A percentile compares a stretch with the other conserved stretches of the same genome.
These are phyloP conservation scores for Oxyura jamaicensis DNA, from an alignment of 2,113 vertebrate genomes.

Conservation along the genomic window DNA sequence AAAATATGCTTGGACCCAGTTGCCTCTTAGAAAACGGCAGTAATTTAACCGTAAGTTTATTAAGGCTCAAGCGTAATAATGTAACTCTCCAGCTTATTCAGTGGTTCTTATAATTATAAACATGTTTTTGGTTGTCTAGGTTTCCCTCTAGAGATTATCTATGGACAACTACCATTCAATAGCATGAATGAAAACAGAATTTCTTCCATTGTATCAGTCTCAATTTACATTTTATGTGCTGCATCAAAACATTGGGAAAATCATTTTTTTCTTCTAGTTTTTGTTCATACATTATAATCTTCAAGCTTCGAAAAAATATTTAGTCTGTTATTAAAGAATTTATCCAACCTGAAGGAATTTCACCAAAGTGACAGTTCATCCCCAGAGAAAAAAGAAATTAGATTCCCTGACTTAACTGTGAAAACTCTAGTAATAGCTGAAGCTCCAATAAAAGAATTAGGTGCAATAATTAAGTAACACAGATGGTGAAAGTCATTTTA, in stretches of 20 bases:
- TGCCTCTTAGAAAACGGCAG: not conserved
- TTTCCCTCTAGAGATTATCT: not conserved
- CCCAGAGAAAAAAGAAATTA: not conserved
- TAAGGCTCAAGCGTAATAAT: not conserved
- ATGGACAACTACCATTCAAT: not conserved
- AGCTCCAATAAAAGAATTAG: not conserved
- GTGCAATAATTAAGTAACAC: not conserved
- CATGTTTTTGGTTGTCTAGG: not conserved
- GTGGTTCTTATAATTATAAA: not conserved
- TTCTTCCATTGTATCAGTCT: not conserved
- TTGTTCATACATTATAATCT: not conserved
- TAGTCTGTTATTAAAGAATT: not conserved
- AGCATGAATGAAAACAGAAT: not conserved
- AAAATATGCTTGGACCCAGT: not conserved
- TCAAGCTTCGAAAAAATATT: not conserved
- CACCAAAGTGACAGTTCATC: not conserved
- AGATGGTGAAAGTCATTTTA: not conserved
- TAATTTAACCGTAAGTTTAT: not conserved
- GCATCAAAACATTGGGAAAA: not conserved
- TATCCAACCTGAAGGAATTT: not conserved
- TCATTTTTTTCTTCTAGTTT: not conserved
- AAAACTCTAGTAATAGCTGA: not conserved
- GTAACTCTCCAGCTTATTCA: not conserved
- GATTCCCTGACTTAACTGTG: not conserved
- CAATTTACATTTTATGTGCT: not conserved